These are phyloP conservation scores for Cosmia pyralina DNA, from an alignment of 2,888 invertebrate species.

Conservation along the genomic window DNA sequence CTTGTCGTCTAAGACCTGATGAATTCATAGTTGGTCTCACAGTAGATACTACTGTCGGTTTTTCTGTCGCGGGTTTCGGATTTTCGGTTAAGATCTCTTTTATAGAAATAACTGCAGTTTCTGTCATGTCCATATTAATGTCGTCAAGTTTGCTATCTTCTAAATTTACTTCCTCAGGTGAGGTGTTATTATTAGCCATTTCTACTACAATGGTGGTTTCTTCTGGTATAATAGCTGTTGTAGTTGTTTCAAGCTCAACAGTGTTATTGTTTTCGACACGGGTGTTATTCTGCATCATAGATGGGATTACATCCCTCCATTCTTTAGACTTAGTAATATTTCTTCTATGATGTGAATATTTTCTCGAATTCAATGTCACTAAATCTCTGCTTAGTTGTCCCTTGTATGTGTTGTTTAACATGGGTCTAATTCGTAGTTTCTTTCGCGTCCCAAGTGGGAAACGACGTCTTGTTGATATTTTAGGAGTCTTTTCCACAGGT, in stretches of 20 bases:
- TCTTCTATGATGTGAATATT: slow-evolving; percentile 77
- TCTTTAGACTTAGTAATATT: slow-evolving; percentile 78
- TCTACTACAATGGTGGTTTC: slow-evolving; percentile 51
- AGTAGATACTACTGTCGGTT: slow-evolving; percentile 65
- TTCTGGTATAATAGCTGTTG: slow-evolving; percentile 50
- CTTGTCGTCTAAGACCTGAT: slow-evolving; percentile 78
- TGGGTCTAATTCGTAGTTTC: slow-evolving; percentile 80
- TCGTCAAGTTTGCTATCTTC: slow-evolving; percentile 60
- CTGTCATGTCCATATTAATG: slow-evolving; percentile 56
- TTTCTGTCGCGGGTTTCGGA: slow-evolving; percentile 66
- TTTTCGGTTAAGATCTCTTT: slow-evolving; percentile 62
- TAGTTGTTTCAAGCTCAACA: slow-evolving; percentile 65
- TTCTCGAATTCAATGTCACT: slow-evolving; percentile 77
- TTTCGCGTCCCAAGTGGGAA: slow-evolving; percentile 76
- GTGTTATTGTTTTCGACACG: slow-evolving; percentile 64
- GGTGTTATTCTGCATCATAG: slow-evolving; percentile 70
- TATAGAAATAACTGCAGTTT: slow-evolving; percentile 58
- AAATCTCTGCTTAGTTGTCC: slow-evolving; percentile 82
- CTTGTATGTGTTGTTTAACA: slow-evolving; percentile 77
- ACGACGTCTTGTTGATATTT: slow-evolving; percentile 70
- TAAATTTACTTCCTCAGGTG: slow-evolving; percentile 52
- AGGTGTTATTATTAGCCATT: slow-evolving; percentile 18
- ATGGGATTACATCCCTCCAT: slow-evolving; percentile 77
- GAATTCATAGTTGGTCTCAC: slow-evolving; percentile 71
- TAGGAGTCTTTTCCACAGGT: slow-evolving; percentile 62